These are phyloP conservation scores for Euschistus heros DNA, from an alignment of 1,140 invertebrate species.

Conservation along the genomic window DNA sequence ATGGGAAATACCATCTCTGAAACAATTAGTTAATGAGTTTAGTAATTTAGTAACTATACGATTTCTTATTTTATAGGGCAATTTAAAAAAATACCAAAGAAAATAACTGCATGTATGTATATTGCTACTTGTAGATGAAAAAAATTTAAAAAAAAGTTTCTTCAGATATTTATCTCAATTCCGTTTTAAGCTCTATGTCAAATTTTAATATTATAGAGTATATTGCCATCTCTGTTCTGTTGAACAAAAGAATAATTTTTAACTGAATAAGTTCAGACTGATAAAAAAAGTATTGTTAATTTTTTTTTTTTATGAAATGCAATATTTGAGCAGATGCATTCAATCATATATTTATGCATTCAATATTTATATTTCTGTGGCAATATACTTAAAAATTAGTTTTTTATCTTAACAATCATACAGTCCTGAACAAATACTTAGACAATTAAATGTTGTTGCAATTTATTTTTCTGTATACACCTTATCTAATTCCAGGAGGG, in stretches of 20 bases:
- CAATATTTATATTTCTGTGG: background rate
- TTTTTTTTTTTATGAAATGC: too few relatives aligned
- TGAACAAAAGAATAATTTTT: background rate
- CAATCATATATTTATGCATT: background rate
- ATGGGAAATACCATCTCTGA: too few relatives aligned
- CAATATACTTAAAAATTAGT: constrained; percentile 13
- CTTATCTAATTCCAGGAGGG: background rate
- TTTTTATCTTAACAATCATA: constrained; percentile 4
- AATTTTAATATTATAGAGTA: background rate
- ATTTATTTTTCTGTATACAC: background rate
- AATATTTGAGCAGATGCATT: too few relatives aligned
- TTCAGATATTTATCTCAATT: background rate
- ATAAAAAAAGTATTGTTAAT: too few relatives aligned
- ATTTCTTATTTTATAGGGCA: too few relatives aligned
- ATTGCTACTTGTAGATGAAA: too few relatives aligned
- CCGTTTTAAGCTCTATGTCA: constrained; percentile 11
- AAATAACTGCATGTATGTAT: too few relatives aligned
- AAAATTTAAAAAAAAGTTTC: too few relatives aligned
- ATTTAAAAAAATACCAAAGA: too few relatives aligned
- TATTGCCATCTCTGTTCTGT: background rate
- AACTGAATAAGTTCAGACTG: too few relatives aligned
- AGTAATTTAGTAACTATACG: too few relatives aligned
- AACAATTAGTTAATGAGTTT: too few relatives aligned
- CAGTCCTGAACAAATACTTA: constrained; percentile 10
- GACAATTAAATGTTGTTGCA: background rate